Conservation (phyloP, 2,888 invertebrate species). For the Gibbula magus region DNA sequence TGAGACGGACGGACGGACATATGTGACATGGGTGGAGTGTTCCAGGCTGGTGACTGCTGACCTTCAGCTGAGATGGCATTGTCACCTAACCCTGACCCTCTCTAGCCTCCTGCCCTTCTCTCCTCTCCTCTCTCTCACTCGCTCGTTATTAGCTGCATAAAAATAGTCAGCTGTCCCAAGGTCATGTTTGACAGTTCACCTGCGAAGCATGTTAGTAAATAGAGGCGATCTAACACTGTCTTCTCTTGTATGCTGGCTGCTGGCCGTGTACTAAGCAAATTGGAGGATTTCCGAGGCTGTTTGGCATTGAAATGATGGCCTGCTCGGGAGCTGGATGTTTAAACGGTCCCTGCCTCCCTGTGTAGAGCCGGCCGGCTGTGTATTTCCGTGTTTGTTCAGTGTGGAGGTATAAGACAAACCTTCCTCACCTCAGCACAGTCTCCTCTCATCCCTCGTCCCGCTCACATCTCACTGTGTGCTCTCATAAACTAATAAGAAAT, state of each 20-base stretch:
- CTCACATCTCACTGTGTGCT: background rate
- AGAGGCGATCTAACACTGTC: slow-evolving; percentile 14
- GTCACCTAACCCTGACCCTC: background rate
- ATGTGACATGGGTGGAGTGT: too few relatives aligned
- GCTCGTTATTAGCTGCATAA: slow-evolving; percentile 15
- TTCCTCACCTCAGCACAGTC: background rate
- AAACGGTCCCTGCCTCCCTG: background rate
- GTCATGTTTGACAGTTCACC: slow-evolving; percentile 25
- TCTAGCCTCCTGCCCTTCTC: background rate
- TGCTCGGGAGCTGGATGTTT: background rate
- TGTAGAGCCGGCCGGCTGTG: background rate
- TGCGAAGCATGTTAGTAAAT: slow-evolving; percentile 31
- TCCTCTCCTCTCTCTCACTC: background rate
- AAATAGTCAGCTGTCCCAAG: slow-evolving; percentile 26
- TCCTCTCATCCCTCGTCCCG: background rate
- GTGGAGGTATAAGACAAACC: background rate
- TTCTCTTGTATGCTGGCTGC: background rate
- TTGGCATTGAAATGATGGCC: slow-evolving; percentile 26
- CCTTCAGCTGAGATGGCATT: slow-evolving; percentile 15
- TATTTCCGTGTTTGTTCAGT: background rate
- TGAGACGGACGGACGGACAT: too few relatives aligned
- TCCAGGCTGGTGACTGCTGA: background rate
- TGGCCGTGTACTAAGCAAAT: slow-evolving; percentile 7
- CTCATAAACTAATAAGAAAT: too few relatives aligned
- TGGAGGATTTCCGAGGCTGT: slow-evolving; percentile 21